Conservation (phyloP, 2,113 vertebrate genomes). For the Corynorhinus townsendii region DNA sequence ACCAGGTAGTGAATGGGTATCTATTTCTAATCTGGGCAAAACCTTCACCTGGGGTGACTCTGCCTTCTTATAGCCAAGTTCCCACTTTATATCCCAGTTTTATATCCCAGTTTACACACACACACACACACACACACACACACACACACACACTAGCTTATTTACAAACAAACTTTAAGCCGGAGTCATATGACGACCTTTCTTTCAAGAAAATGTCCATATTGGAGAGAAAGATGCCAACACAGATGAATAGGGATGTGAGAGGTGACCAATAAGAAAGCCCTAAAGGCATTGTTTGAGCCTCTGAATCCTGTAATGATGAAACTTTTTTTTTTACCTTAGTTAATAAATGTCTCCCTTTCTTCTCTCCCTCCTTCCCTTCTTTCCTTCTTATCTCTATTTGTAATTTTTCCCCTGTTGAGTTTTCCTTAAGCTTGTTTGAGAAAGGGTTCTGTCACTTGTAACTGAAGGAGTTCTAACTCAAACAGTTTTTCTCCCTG, state of each 20-base stretch:
- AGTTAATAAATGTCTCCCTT: not conserved
- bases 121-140: not conserved
- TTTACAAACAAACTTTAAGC: not conserved
- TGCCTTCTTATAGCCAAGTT: not conserved
- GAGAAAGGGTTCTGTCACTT: not conserved
- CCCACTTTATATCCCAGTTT: not conserved
- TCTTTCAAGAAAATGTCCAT: not conserved
- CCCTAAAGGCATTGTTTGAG: not conserved
- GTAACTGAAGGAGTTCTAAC: not conserved
- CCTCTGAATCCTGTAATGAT: not conserved
- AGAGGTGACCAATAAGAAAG: not conserved
- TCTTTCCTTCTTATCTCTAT: not conserved
- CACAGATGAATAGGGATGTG: not conserved
- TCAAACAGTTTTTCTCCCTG: not conserved
- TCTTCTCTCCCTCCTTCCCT: not conserved
- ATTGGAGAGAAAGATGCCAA: not conserved
- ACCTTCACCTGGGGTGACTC: not conserved
- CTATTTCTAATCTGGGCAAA: not conserved
- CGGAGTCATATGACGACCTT: not conserved
- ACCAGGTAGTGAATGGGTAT: not conserved
- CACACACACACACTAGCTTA: not conserved
- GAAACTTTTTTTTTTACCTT: not conserved
- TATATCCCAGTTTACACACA: not conserved
- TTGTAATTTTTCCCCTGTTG: not conserved
- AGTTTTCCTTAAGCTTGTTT: not conserved